phyloP scores from a whole-genome alignment of 2,113 vertebrate genomes.

The Phaethornis superciliosus region DNA sequence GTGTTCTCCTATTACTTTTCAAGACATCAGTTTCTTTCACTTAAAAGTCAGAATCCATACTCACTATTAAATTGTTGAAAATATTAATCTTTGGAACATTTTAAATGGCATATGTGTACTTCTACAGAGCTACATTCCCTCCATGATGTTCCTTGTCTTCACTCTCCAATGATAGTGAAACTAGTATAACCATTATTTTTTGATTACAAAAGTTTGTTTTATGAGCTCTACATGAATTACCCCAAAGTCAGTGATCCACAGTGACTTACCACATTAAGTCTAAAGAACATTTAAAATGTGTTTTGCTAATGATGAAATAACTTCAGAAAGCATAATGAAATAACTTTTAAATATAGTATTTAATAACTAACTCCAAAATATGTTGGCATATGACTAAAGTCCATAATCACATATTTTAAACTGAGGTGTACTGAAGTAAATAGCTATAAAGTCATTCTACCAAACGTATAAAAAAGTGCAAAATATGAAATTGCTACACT shows the following conservation, averaged over 20 bases:
- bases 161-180: background rate
- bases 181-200: background rate
- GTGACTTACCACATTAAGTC: background rate
- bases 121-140: background rate
- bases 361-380: background rate
- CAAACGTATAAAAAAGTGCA: background rate
- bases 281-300: background rate
- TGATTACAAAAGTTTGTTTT: background rate
- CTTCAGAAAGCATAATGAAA: background rate
- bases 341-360: background rate
- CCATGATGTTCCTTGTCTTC: background rate
- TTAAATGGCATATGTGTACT: background rate
- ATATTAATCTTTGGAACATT: background rate
- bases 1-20: background rate
- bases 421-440: background rate
- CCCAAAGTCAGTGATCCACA: background rate
- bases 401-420: background rate
- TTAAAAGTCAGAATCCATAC: background rate
- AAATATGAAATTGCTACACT: background rate
- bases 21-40: background rate
- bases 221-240: background rate
- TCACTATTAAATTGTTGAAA: background rate
- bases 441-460: background rate
- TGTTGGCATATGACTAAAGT: background rate
- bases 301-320: conserved; percentile 24